Evolutionary conservation across 1,140 invertebrate species (phyloP), one percentile per base, ranked within the genome.

Genomic region (Bombus superbus): DNA sequence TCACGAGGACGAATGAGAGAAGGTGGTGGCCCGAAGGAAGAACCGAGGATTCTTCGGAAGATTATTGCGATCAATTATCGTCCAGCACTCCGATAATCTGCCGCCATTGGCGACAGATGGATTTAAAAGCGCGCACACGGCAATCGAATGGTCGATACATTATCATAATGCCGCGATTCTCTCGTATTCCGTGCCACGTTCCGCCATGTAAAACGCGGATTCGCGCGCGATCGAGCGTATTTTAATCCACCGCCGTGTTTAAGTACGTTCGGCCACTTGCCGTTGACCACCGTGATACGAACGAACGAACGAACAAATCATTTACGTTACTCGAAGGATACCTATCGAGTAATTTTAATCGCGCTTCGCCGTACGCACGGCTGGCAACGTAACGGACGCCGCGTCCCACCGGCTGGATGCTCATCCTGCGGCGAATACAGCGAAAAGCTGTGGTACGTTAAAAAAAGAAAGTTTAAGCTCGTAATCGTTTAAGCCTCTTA

Each of bases 151-250:
- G 82, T 28, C 85, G 85, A 92, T 91, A 86, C 86, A 92, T 92
- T 92, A 91, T 89, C 91, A 92, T 92, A 92, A 92, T 91, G 88
- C 73, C 62, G 35, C 71, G 85, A 92, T 92, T 92, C 81, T 79
- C 75, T 64, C 81, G 88, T 86, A 90, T 90, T 88, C 83, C 69
- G 84, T 69, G 86, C 62, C 64, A 47, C 47, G 78, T 22, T 1
- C 6, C 6, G 1, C 47, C 47, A 5, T 53, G 47, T 84, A 76
- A 87, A 92, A 84, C 62, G 77, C 82, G 74, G 87, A 90, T 89
- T 88, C 87, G 32, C 72, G 53, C 57, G 59, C 83, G 64, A 57
- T 75, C 79, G 68, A 53, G 81, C 74, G 82, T 66, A 62, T 85
- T 90, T 91, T 87, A 86, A 90, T 59, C 66, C 69, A 74, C 74